Percentiles rank a stretch among this genome's conserved stretches.
Conservation (phyloP, 2,113 vertebrate genomes). For the Vulpes ferrilata region DNA sequence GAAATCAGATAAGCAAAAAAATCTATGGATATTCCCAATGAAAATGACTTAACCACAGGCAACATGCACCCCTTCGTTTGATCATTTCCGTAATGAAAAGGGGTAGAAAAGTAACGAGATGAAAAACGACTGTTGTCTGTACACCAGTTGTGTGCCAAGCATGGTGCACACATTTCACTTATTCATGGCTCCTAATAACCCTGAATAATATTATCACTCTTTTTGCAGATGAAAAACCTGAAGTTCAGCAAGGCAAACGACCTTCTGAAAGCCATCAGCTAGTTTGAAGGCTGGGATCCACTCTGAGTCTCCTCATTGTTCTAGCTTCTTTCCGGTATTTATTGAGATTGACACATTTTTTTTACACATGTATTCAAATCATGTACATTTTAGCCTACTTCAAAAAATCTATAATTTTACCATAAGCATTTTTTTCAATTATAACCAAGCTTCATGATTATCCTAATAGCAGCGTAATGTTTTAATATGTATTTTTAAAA, state of each 20-base stretch:
- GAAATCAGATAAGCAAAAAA: constrained; percentile 16
- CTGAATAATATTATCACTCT: background rate
- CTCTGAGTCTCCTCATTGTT: background rate
- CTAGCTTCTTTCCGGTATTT: background rate
- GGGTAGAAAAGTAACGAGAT: background rate
- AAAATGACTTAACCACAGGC: background rate
- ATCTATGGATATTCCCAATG: constrained; percentile 22
- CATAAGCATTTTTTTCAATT: background rate
- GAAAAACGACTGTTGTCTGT: background rate
- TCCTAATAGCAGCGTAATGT: background rate
- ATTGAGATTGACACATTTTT: background rate
- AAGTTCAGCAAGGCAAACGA: background rate
- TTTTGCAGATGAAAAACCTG: background rate
- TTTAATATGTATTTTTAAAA: background rate
- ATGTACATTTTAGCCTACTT: constrained; percentile 6
- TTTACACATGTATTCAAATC: constrained; percentile 5
- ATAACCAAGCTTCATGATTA: background rate
- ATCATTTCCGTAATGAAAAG: background rate
- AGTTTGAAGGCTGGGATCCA: background rate
- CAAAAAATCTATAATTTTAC: background rate
- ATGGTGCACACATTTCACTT: background rate
- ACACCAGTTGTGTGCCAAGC: background rate
- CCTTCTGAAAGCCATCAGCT: background rate
- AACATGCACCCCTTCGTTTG: background rate
- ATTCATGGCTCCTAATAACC: background rate